Percentiles rank a stretch among this genome's conserved stretches.
phyloP scores from a whole-genome alignment of 2,113 vertebrate species.

The Syngnathus typhle region DNA sequence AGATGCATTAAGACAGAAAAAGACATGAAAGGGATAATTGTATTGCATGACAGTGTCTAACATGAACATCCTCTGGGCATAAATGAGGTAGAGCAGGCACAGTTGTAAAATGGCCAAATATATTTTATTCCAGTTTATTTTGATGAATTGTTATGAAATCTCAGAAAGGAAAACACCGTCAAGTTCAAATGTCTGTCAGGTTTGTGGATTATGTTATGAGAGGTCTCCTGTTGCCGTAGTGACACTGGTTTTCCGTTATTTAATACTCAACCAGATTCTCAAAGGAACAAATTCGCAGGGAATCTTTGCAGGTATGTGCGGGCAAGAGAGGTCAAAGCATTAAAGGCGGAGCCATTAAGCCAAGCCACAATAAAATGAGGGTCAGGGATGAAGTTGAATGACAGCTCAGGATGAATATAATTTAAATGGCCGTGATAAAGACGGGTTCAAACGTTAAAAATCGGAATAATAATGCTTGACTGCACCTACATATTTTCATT shows the following conservation, averaged over 20 bases:
- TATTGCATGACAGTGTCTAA: constrained; percentile 25
- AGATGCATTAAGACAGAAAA: background rate
- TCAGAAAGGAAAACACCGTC: constrained; percentile 4
- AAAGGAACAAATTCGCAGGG: constrained; percentile 5
- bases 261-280: background rate
- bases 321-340: constrained; percentile 39
- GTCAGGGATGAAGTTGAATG: constrained; percentile 73
- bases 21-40: background rate
- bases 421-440: constrained; percentile 63
- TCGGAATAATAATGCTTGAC: constrained; percentile 56
- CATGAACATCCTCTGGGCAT: constrained; percentile 32
- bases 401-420: constrained; percentile 66
- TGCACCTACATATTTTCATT: constrained; percentile 56
- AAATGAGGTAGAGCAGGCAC: constrained; percentile 7
- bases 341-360: constrained; percentile 61
- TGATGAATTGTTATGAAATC: constrained; percentile 19
- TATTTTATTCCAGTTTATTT: constrained; percentile 6
- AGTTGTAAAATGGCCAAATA: constrained; percentile 1
- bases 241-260: background rate
- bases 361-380: constrained; percentile 57
- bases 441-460: constrained; percentile 54
- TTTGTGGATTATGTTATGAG: too few relatives aligned
- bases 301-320: constrained; percentile 47
- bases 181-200: background rate
- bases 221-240: background rate